Conservation (phyloP, 2,113 vertebrate species). For the Craseonycteris thonglongyai region DNA sequence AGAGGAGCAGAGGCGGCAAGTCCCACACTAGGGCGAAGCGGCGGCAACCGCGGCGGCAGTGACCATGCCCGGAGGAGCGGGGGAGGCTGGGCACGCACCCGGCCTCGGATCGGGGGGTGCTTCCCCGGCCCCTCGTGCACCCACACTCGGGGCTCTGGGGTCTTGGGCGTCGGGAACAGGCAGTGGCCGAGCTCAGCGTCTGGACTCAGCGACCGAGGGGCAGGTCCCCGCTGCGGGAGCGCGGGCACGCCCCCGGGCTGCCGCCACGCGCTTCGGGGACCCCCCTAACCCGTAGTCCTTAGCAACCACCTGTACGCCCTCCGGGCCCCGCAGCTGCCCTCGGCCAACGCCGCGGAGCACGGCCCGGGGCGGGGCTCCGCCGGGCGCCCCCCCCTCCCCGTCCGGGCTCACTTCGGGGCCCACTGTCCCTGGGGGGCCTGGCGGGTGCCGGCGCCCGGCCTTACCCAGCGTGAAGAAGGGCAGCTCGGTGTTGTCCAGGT, state of each 20-base stretch:
- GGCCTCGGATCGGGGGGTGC: not conserved
- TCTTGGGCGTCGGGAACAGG: not conserved
- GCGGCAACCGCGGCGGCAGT: not conserved
- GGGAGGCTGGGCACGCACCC: not conserved
- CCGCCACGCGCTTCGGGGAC: not conserved
- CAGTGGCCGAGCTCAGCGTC: not conserved
- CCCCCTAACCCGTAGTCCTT: not conserved
- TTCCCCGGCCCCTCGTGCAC: not conserved
- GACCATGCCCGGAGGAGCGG: not conserved
- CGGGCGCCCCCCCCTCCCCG: slow-evolving; percentile 33
- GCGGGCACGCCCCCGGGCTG: slow-evolving; percentile 32
- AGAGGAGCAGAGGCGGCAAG: not conserved
- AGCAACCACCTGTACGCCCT: slow-evolving; percentile 70
- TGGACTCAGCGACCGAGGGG: not conserved
- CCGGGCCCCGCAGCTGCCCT: not conserved
- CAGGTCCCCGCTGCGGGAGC: not conserved
- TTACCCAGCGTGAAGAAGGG: slow-evolving; percentile 98
- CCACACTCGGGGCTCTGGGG: not conserved
- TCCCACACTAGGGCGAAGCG: not conserved
- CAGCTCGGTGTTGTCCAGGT: slow-evolving; percentile 98
- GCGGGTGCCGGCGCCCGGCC: slow-evolving; percentile 36
- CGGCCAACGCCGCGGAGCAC: not conserved
- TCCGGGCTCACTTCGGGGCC: not conserved
- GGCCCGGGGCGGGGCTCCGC: slow-evolving; percentile 19
- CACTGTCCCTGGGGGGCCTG: not conserved